These are phyloP conservation scores for Falco novaeseelandiae DNA, from an alignment of 2,797 vertebrate genomes.

Conservation along the genomic window DNA sequence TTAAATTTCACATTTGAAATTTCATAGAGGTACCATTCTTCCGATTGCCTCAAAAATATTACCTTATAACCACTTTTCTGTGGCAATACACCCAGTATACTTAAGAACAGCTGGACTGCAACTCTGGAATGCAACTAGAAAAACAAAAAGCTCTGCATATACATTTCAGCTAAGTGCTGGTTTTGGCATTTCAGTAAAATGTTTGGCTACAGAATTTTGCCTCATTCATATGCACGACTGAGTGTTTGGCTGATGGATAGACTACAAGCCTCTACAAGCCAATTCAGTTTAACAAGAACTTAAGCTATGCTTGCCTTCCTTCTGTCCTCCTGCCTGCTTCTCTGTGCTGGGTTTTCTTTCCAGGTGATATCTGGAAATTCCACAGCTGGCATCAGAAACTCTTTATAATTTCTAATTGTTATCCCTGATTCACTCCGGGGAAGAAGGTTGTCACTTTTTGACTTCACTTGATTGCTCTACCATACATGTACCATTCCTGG, in stretches of 20 bases:
- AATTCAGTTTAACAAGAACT: constrained; percentile 5
- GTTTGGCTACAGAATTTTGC: constrained; percentile 37
- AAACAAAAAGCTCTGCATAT: background rate
- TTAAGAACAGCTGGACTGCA: background rate
- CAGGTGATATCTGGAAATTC: constrained; percentile 38
- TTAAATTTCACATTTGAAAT: constrained; percentile 38
- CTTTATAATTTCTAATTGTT: constrained; percentile 45
- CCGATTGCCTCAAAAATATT: background rate
- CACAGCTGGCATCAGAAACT: constrained; percentile 30
- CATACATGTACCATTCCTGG: background rate
- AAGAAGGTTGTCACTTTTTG: constrained; percentile 12
- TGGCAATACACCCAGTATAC: background rate
- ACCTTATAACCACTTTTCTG: background rate
- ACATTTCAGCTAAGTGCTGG: constrained; percentile 28
- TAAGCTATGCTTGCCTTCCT: constrained; percentile 4
- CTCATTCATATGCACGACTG: background rate
- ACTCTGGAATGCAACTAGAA: constrained; percentile 10
- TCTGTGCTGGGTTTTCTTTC: constrained; percentile 22
- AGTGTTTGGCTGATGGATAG: constrained; percentile 49
- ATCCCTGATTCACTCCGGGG: constrained; percentile 3
- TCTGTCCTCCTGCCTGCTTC: background rate
- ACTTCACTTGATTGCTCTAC: constrained; percentile 36
- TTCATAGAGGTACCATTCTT: constrained; percentile 48
- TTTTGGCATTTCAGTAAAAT: constrained; percentile 41
- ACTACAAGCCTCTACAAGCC: background rate